Base-by-base conservation (phyloP, 2,113 vertebrate genomes). In the Catharus fuscescens region DNA sequence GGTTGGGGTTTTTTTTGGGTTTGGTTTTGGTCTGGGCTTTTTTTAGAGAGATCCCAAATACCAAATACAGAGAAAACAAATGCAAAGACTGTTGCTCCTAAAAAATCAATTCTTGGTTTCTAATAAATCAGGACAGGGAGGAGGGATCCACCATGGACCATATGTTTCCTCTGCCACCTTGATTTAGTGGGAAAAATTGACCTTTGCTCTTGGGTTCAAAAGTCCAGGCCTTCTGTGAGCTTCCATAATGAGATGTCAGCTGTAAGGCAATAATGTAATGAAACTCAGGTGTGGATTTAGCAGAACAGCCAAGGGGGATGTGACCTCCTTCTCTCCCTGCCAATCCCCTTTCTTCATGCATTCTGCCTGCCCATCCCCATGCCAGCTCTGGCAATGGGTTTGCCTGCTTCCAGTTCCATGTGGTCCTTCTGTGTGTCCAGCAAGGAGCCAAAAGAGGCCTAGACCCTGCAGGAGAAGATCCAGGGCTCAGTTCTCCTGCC, bases 221-320 rank as follows among this genome's bases (percentile, higher is more conserved):
- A 90, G 88, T 80, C 88, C 50, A 73, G 82, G 82, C 72, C 85
- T 92, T 92, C 52, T 83, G 85, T 78, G 92, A 95, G 82, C 72
- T 90, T 80, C 81, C 76, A 80, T 86, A 94, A 88, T 93, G 84
- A 90, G 92, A 74, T 67, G 92, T 90, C 92, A 94, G 82, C 88
- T 88, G 76, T 53, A 32, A 45, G 80, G 56, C 90, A 90, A 77
- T 83, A 80, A 52, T 0, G 0, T 90, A 93, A 94, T 93, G 96
- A 88, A 95, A 92, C 64, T 95, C 96, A 94, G 94, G 88, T 95
- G 94, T 74, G 72, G 86, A 53, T 86, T 92, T 71, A 83, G 82
- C 86, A 70, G 72, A 34, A 73, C 1, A 3, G 62, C 77, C 7
- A 2, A 90, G 36, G 34, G 59, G 52, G 29, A 69, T 34, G 34